phyloP scores from a whole-genome alignment of 2,113 vertebrate species.

The Ophthalmolycus amberensis region DNA sequence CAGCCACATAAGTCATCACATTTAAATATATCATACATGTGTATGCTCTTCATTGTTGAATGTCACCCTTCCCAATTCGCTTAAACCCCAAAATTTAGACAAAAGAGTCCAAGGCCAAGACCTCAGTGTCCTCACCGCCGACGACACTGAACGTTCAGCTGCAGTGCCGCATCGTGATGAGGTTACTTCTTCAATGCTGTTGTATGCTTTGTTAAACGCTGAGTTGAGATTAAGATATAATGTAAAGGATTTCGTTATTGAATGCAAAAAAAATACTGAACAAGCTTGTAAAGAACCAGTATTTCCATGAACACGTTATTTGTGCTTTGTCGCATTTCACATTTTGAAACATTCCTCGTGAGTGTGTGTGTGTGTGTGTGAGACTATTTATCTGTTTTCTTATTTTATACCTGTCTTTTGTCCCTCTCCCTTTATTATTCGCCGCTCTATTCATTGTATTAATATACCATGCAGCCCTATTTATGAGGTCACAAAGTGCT shows the following conservation, averaged over 20 bases:
- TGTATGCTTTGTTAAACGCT: background rate
- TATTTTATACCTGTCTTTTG: background rate
- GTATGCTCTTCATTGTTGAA: background rate
- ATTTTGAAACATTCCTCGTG: background rate
- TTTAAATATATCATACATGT: background rate
- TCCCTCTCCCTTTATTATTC: background rate
- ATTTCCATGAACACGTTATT: background rate
- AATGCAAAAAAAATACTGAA: constrained; percentile 4
- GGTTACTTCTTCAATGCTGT: background rate
- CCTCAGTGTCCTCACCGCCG: background rate
- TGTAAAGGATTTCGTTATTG: background rate
- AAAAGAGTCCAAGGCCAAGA: background rate
- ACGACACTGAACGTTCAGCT: background rate
- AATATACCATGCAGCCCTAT: constrained; percentile 33
- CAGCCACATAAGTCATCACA: background rate
- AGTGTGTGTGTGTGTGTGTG: background rate
- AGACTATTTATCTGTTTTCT: background rate
- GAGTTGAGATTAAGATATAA: background rate
- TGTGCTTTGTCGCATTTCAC: background rate
- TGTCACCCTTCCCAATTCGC: background rate
- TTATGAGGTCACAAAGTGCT: constrained; percentile 74
- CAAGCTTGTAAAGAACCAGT: background rate
- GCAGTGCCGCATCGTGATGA: background rate
- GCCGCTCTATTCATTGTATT: constrained; percentile 21
- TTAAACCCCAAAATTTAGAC: background rate